Evolutionary conservation across 1,140 invertebrate species (phyloP).

Genomic region (Dinothrombium tinctorium): DNA sequence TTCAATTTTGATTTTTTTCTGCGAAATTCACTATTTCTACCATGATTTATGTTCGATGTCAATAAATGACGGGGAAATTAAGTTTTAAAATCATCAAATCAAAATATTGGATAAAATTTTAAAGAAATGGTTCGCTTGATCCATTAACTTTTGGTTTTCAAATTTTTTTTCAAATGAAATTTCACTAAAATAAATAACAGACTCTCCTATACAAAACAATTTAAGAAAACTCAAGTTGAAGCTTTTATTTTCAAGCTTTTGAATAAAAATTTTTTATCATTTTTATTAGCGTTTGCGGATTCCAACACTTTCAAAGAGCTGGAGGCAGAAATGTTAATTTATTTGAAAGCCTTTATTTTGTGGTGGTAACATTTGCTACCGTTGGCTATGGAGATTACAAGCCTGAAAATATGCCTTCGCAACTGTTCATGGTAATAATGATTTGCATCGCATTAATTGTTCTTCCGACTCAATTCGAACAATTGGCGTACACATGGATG

Average conservation of each 20-base stretch:
- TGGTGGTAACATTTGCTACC: conserved; percentile 30
- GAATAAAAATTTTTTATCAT: not conserved
- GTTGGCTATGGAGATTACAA: conserved; percentile 25
- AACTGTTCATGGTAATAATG: conserved; percentile 28
- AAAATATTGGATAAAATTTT: no score
- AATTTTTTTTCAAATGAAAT: no score
- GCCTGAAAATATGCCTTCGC: conserved; percentile 29
- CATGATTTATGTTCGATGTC: no score
- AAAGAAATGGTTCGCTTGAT: no score
- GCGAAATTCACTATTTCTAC: no score
- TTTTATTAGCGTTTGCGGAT: conserved; percentile 25
- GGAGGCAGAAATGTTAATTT: conserved; percentile 24
- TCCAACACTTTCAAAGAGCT: conserved; percentile 29
- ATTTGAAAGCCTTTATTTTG: conserved; percentile 30
- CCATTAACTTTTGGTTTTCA: no score
- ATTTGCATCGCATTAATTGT: conserved; percentile 27
- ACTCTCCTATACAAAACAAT: not conserved
- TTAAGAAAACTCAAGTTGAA: not conserved
- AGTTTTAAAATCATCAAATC: no score
- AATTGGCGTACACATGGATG: no score
- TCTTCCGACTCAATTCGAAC: conserved; percentile 29
- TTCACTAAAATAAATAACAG: not conserved
- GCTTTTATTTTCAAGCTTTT: not conserved
- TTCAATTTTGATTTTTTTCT: no score
- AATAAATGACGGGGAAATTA: no score